phyloP scores from a whole-genome alignment of 2,797 vertebrate species.

The Bovichtus diacanthus region DNA sequence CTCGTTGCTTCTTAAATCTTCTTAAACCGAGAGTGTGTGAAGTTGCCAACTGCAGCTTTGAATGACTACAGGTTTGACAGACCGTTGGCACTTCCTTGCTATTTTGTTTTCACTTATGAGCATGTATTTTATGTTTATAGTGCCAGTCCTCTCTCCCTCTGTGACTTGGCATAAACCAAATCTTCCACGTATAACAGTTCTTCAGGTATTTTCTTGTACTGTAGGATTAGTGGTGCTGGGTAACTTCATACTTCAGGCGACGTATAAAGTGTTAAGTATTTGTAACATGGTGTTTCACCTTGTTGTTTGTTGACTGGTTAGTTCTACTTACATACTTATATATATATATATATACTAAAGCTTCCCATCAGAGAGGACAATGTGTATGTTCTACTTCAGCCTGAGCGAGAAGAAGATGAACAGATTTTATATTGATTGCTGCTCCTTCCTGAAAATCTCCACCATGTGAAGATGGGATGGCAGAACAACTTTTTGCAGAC shows the following conservation, averaged over 20 bases:
- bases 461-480: slow-evolving; percentile 8
- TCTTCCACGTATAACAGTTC: background rate
- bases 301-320: slow-evolving; percentile 3
- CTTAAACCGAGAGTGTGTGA: too few relatives aligned
- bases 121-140: background rate
- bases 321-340: background rate
- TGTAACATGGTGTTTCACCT: background rate
- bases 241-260: background rate
- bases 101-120: background rate
- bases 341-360: too few relatives aligned
- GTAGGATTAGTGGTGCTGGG: background rate
- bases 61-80: background rate
- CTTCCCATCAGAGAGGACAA: background rate
- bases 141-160: background rate
- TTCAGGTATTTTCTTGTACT: background rate
- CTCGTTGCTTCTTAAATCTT: too few relatives aligned
- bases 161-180: background rate
- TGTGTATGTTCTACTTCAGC: background rate
- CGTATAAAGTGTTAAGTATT: background rate
- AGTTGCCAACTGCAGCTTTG: background rate
- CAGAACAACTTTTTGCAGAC: slow-evolving; percentile 30
- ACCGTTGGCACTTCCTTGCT: background rate
- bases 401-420: slow-evolving; percentile 13
- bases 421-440: slow-evolving; percentile 36
- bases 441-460: slow-evolving; percentile 11